These are phyloP conservation scores for Tetranychus piercei DNA, from an alignment of 2,888 invertebrate species.

Conservation along the genomic window DNA sequence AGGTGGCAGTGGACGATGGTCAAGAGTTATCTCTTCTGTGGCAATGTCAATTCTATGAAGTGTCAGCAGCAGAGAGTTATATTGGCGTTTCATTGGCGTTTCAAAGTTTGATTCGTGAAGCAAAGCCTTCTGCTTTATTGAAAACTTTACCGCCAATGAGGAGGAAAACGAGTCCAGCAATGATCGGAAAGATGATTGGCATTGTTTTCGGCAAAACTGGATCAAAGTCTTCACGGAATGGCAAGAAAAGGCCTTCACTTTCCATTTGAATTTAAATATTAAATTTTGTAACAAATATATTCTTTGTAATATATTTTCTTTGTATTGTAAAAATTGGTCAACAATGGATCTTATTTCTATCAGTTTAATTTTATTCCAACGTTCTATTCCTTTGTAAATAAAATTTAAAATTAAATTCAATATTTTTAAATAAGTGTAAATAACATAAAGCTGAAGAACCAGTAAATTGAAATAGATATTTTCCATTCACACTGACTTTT, in stretches of 20 bases:
- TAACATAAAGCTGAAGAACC: too few relatives aligned
- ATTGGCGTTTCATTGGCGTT: slow-evolving; percentile 53
- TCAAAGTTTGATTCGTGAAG: slow-evolving; percentile 47
- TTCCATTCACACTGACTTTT: too few relatives aligned
- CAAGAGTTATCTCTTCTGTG: slow-evolving; percentile 46
- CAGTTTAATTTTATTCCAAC: too few relatives aligned
- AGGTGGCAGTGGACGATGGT: slow-evolving; percentile 50
- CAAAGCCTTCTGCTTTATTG: slow-evolving; percentile 38
- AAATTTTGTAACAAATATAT: slow-evolving; percentile 4
- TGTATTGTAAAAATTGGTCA: too few relatives aligned
- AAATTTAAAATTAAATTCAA: too few relatives aligned
- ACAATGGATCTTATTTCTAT: too few relatives aligned
- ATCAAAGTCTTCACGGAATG: slow-evolving; percentile 14
- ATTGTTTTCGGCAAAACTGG: slow-evolving; percentile 44
- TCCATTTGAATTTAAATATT: slow-evolving; percentile 6
- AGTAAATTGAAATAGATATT: too few relatives aligned
- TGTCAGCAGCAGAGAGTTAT: slow-evolving; percentile 61
- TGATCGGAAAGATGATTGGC: slow-evolving; percentile 54
- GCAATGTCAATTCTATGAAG: slow-evolving; percentile 50
- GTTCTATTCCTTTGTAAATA: too few relatives aligned
- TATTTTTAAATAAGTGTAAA: too few relatives aligned
- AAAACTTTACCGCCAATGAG: slow-evolving; percentile 48
- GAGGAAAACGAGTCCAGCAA: slow-evolving; percentile 23
- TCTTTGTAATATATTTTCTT: too few relatives aligned
- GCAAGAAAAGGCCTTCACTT: slow-evolving; percentile 22